Base-by-base conservation (phyloP, 2,888 invertebrate genomes). In the Thecocarcelia acutangulata region DNA sequence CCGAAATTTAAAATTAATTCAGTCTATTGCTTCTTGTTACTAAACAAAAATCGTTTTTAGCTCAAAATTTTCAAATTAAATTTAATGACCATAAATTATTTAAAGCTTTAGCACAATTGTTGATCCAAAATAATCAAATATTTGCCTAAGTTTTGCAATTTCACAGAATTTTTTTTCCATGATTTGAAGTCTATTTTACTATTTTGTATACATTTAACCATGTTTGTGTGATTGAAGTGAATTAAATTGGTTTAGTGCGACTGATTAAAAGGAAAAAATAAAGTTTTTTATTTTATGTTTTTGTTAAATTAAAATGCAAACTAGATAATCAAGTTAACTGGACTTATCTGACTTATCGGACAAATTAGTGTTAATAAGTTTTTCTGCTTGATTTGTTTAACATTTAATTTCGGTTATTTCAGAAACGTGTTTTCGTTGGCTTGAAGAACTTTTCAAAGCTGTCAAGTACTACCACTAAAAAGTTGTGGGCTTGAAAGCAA, bases 291-390 rank as follows among this genome's bases (percentile, higher is more conserved):
- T n/a, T 28, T 58, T n/a, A 24, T 17, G 6, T 44, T 66, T 50
- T 59, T 52, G 42, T 61, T 52, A 33, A 42, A 44, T 33, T 37
- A 13, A 24, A 61, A 56, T 40, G 50, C 46, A 52, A 69, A 63
- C 52, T 66, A 50, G 68, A 50, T 75, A 64, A 74, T 63, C 56
- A 64, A 12, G 63, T 76, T 78, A 77, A 59, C 78, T 58, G 74
- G 63, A 12, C 56, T 76, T 78, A 77, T 69, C 82, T 58, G 74
- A 61, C 61, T 66, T 70, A 78, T 82, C 74, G 46, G 28, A 82
- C 82, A 82, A 82, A 78, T 82, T 78, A 82, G 82, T 82, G 82
- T 82, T 82, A 82, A 82, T 70, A 42, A 33, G 52, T 69, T 77
- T 58, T 81, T 54, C 52, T 13, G 24, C 33, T 54, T 70, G 52